Evolutionary conservation across 92 coral and sea anemone species (phyloP), one percentile per base, ranked within the genome.

Genomic region (Bergia puertoricense): DNA sequence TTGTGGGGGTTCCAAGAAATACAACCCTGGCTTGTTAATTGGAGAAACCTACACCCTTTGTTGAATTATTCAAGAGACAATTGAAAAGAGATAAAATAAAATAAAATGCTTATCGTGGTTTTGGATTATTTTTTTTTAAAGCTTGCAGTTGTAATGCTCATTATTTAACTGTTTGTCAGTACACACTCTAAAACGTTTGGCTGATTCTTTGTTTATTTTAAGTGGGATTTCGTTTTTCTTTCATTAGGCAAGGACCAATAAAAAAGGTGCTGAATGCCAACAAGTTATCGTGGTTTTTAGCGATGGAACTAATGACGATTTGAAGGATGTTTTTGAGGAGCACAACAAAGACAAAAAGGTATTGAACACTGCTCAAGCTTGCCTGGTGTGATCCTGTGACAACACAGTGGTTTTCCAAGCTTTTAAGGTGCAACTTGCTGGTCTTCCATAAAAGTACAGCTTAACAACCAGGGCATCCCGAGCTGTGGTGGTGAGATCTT

Each of bases 211-310:
- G 69, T 18, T 62, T 23, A 62, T 62, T 18, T 62, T 20, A 7
- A 62, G 7, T 62, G 69, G 69, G 8, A 62, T 79, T 79, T 15
- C 14, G 44, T 54, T 84, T 0, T 5, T 23, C 48, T 66, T 43
- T 11, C 62, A 2, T 45, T 48, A 84, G 87, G 79, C 87, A 39
- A 84, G 72, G 45, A n/a, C 20, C 0, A 48, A 84, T 13, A 18
- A 81, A 71, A 65, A 90, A 42, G 93, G 95, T 57, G 93, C 98
- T 67, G 44, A 76, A 15, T 97, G 99, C 81, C 99, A 97, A 77
- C 95, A 95, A 81, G 92, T 94, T 81, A 86, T 97, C 85, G 94
- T 97, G 98, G 93, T 97, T 22, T 94, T 97, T 81, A 92, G 98
- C 89, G 99, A 97, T 92, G 99, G 99, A 10, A 93, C 98, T 57